These are phyloP conservation scores for Theodoxus fluviatilis DNA, from an alignment of 2,888 invertebrate species.

Conservation along the genomic window DNA sequence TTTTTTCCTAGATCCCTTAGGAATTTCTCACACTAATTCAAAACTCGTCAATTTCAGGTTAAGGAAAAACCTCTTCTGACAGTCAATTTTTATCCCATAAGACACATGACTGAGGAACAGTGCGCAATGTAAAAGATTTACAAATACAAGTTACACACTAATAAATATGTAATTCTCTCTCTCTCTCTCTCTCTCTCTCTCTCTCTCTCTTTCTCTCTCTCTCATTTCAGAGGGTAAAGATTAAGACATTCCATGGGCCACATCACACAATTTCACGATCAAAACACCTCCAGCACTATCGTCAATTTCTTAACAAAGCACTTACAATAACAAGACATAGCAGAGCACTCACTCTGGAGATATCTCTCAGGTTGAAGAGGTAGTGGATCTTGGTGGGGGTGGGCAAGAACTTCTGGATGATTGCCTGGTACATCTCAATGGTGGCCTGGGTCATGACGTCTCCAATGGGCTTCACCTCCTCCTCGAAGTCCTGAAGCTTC, in stretches of 20 bases:
- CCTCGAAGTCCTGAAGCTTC: constrained; percentile 79
- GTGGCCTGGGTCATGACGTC: constrained; percentile 67
- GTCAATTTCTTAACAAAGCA: too few relatives aligned
- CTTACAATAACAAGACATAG: too few relatives aligned
- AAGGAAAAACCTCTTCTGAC: too few relatives aligned
- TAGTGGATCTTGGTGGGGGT: constrained; percentile 67
- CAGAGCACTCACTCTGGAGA: constrained; percentile 78
- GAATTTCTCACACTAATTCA: too few relatives aligned
- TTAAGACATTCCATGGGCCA: too few relatives aligned
- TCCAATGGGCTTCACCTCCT: constrained; percentile 75
- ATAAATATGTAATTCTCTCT: background rate
- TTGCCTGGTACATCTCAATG: constrained; percentile 64
- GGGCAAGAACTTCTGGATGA: constrained; percentile 63
- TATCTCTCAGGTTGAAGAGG: constrained; percentile 71
- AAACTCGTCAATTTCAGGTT: too few relatives aligned
- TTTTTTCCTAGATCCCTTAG: too few relatives aligned
- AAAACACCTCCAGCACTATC: too few relatives aligned
- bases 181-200: background rate
- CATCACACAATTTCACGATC: too few relatives aligned
- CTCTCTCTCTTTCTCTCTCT: background rate
- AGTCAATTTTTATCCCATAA: too few relatives aligned
- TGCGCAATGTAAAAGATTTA: background rate
- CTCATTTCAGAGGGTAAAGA: too few relatives aligned
- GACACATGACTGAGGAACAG: too few relatives aligned
- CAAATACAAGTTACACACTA: background rate